Conservation (phyloP, 1,140 invertebrate species). For the Drosophila albomicans region DNA sequence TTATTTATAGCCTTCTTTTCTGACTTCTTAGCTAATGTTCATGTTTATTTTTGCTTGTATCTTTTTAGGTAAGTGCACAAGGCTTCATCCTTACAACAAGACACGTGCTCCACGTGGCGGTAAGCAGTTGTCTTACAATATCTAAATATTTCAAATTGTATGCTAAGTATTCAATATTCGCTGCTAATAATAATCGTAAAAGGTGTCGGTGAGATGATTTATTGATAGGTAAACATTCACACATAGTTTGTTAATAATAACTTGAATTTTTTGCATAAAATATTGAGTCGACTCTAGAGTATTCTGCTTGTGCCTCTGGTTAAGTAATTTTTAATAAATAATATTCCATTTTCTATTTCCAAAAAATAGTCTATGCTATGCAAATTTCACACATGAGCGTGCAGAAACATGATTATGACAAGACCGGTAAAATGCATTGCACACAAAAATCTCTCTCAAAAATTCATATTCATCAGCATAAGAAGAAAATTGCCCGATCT, state of each 20-base stretch:
- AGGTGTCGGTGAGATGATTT: too few species aligned
- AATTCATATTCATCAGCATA: slow-evolving; percentile 20
- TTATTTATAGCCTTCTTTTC: neutral
- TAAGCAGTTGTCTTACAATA: slow-evolving; percentile 65
- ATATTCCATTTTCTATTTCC: slow-evolving; percentile 4
- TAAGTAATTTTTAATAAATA: slow-evolving; percentile 32
- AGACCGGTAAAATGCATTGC: slow-evolving; percentile 37
- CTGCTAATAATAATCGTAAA: neutral
- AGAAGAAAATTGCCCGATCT: slow-evolving; percentile 36
- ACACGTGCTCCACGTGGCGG: slow-evolving; percentile 69
- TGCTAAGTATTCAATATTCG: neutral
- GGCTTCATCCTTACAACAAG: slow-evolving; percentile 63
- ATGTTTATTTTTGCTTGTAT: slow-evolving; percentile 14
- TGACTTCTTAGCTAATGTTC: slow-evolving; percentile 2
- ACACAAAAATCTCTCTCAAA: slow-evolving; percentile 19
- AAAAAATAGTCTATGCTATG: slow-evolving; percentile 27
- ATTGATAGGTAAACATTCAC: too few species aligned
- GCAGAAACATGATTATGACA: slow-evolving; percentile 31
- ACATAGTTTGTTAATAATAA: too few species aligned
- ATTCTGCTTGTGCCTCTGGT: neutral
- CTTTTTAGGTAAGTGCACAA: slow-evolving; percentile 69
- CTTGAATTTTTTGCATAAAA: slow-evolving; percentile 44
- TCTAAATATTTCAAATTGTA: slow-evolving; percentile 13
- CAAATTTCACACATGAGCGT: slow-evolving; percentile 48
- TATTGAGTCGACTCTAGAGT: slow-evolving; percentile 27